Base-by-base conservation (phyloP, 2,797 vertebrate genomes). In the Austrolebias charrua region DNA sequence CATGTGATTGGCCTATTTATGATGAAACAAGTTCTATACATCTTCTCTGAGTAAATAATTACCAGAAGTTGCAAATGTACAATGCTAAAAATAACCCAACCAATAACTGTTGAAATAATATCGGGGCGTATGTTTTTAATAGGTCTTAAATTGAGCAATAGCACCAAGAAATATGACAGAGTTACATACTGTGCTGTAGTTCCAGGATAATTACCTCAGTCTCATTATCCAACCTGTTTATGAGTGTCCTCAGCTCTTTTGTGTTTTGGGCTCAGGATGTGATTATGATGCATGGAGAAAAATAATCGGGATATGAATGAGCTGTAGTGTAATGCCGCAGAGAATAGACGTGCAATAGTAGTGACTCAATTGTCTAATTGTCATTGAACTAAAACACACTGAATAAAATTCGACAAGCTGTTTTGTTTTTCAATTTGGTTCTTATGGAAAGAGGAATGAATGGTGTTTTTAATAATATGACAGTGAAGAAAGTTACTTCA, bases 211-310 rank as follows among this genome's bases (percentile, higher is more conserved):
- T 88, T 80, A 83, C 79, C 78, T 59, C 60, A 20, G 70, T 68
- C 66, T 83, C 76, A 83, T 86, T 83, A 87, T 76, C 57, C 60
- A 75, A 79, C 78, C 73, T 76, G 76, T 80, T 85, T 69, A 73
- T 67, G 73, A 81, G 81, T 78, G 77, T 78, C 71, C 68, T 66
- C 69, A n/a, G 33, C 60, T 54, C 57, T 73, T 75, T 44, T 56
- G 74, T 80, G 72, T 69, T 71, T 79, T 72, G 65, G 46, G 47
- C 12, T 55, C n/a, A 43, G 18, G 69, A 78, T 61, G 49, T 16
- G 31, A 48, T 48, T 14, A 18, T 8, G 43, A 40, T 19, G 29
- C 58, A 45, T 8, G 52, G 47, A 44, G 52, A 28, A 71, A 80
- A 73, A 73, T 6, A 50, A 29, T 45, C 10, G 18, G 19, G 43